These are phyloP conservation scores for Harlomillsia oculata DNA, from an alignment of 1,140 invertebrate species.

Conservation along the genomic window DNA sequence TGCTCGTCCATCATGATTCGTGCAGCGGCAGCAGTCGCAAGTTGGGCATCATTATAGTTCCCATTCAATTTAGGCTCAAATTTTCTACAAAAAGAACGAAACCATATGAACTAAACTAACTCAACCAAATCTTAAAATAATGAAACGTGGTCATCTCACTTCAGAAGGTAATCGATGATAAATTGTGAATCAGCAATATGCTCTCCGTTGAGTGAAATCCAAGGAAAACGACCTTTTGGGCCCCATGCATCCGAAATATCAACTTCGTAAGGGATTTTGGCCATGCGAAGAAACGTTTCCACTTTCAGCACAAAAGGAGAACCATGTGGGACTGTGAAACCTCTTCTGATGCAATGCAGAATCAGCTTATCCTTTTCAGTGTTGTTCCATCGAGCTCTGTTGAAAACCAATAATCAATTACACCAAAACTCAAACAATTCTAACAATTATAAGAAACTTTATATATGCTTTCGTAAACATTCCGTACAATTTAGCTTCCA, in stretches of 20 bases:
- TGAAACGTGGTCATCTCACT: background rate
- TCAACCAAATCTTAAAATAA: background rate
- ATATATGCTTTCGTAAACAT: too few species aligned
- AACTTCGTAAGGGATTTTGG: constrained; percentile 33
- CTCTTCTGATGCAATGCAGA: constrained; percentile 7
- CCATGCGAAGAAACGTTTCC: constrained; percentile 34
- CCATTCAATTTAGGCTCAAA: constrained; percentile 13
- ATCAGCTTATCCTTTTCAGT: constrained; percentile 22
- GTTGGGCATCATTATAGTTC: constrained; percentile 10
- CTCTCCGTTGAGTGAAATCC: constrained; percentile 43
- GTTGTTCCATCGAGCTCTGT: too few species aligned
- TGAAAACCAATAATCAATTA: too few species aligned
- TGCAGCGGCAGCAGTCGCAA: constrained; percentile 23
- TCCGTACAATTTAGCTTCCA: too few species aligned
- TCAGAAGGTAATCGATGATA: constrained; percentile 40
- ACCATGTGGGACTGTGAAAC: constrained; percentile 6
- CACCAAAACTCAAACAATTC: too few species aligned
- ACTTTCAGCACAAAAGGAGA: constrained; percentile 33
- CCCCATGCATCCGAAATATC: constrained; percentile 27
- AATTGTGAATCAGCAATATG: constrained; percentile 43
- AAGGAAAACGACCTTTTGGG: constrained; percentile 41
- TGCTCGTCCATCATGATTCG: constrained; percentile 35
- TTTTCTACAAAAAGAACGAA: constrained; percentile 14
- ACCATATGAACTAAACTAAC: background rate
- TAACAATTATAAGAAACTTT: too few species aligned